phyloP scores from a whole-genome alignment of 2,888 invertebrate species.

The Lordiphosa andalusiaca region DNA sequence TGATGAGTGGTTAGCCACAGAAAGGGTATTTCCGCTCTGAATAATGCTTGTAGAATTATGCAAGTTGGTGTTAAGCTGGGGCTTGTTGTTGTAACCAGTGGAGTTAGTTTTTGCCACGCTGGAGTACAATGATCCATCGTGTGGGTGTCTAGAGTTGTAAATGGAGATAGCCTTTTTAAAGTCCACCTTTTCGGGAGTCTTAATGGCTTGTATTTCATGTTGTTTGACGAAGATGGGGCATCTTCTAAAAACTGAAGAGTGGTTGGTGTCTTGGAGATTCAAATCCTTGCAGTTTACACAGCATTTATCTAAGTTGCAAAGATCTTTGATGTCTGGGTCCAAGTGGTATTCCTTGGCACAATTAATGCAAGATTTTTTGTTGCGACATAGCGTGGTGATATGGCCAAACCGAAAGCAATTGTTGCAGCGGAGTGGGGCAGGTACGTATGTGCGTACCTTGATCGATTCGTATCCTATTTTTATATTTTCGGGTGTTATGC shows the following conservation, averaged over 20 bases:
- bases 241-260: neutral
- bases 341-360: slow-evolving; percentile 3
- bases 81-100: too few species aligned
- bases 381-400: slow-evolving; percentile 1
- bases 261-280: neutral
- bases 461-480: neutral
- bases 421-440: slow-evolving; percentile 7
- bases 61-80: too few species aligned
- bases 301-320: slow-evolving; percentile 1
- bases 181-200: neutral
- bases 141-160: too few species aligned
- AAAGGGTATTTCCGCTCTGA: too few species aligned
- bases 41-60: too few species aligned
- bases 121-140: too few species aligned
- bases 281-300: neutral
- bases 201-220: neutral
- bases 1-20: too few species aligned
- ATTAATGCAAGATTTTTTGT: too few species aligned
- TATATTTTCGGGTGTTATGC: neutral
- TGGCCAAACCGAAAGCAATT: slow-evolving; percentile 11
- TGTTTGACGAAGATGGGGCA: slow-evolving; percentile 4
- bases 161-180: neutral
- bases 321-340: slow-evolving; percentile 1
- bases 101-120: too few species aligned
- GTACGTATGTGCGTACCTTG: neutral